Evolutionary conservation across 2,888 invertebrate genomes (phyloP).

Genomic region (Phrixothrix hirtus): DNA sequence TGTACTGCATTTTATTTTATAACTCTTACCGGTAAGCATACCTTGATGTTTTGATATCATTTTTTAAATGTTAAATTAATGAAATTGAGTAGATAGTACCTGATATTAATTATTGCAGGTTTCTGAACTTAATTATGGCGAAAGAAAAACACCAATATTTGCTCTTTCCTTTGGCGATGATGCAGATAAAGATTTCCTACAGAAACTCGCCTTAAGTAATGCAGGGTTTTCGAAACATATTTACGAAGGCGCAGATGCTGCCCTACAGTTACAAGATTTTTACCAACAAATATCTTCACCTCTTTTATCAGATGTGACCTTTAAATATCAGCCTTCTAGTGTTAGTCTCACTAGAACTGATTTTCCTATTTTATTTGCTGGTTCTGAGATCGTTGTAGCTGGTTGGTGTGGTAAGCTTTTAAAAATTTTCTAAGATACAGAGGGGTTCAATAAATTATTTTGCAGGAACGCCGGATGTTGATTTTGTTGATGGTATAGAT

Average conservation of each 20-base stretch:
- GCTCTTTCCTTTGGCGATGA: conserved; percentile 72
- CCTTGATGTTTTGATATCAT: too few species aligned
- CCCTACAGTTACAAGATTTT: too few species aligned
- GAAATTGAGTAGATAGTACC: too few species aligned
- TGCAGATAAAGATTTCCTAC: conserved; percentile 68
- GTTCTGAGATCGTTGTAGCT: conserved; percentile 68
- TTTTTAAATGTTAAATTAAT: too few species aligned
- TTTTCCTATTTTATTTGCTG: conserved; percentile 65
- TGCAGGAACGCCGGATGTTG: too few species aligned
- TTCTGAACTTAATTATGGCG: conserved; percentile 60
- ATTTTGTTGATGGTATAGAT: conserved; percentile 4
- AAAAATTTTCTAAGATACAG: too few species aligned
- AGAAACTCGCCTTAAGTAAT: conserved; percentile 67
- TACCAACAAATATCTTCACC: conserved; percentile 72
- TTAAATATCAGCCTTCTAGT: conserved; percentile 65
- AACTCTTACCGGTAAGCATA: too few species aligned
- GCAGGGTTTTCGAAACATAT: conserved; percentile 71
- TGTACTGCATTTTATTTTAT: too few species aligned
- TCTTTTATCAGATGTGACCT: conserved; percentile 66
- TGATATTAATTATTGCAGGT: conserved; percentile 36
- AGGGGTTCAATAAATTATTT: background rate
- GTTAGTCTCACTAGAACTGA: conserved; percentile 60
- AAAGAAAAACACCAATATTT: conserved; percentile 59
- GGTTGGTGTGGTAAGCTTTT: conserved; percentile 56
- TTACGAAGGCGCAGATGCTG: conserved; percentile 72